These are phyloP conservation scores for Drosophila willistoni DNA, from an alignment of 1,140 invertebrate species.

Conservation along the genomic window DNA sequence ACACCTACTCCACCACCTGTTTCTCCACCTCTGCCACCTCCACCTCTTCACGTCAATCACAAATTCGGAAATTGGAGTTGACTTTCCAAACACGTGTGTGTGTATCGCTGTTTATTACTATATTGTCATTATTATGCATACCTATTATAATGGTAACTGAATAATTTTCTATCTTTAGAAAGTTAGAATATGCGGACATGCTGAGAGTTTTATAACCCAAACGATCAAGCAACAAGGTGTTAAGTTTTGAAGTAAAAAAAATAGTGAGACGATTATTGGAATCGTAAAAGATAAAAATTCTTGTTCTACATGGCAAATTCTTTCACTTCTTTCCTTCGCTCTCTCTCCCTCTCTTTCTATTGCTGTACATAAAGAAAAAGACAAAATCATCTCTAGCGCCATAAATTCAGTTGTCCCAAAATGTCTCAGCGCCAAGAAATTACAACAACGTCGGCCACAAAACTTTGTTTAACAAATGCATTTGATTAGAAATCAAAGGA, in stretches of 20 bases:
- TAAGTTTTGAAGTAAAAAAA: not conserved
- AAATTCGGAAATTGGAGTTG: constrained; percentile 47
- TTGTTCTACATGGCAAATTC: constrained; percentile 29
- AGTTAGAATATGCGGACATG: constrained; percentile 32
- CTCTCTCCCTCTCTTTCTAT: not conserved
- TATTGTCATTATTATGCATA: constrained; percentile 63
- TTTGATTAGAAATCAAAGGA: constrained; percentile 6
- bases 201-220: constrained; percentile 46
- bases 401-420: constrained; percentile 69
- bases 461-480: not conserved
- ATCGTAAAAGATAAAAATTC: constrained; percentile 17
- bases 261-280: constrained; percentile 4
- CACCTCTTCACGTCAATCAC: constrained; percentile 47
- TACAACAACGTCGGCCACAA: constrained; percentile 18
- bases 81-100: constrained; percentile 64
- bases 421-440: constrained; percentile 48
- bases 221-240: constrained; percentile 34
- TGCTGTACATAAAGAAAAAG: constrained; percentile 5
- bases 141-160: constrained; percentile 28
- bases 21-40: not conserved
- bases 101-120: not conserved
- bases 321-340: not conserved
- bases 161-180: constrained; percentile 49
- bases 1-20: not conserved
- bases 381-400: constrained; percentile 33